Evolutionary conservation across 2,888 invertebrate species (phyloP), one percentile per base, ranked within the genome.

Genomic region (Tuta absoluta): DNA sequence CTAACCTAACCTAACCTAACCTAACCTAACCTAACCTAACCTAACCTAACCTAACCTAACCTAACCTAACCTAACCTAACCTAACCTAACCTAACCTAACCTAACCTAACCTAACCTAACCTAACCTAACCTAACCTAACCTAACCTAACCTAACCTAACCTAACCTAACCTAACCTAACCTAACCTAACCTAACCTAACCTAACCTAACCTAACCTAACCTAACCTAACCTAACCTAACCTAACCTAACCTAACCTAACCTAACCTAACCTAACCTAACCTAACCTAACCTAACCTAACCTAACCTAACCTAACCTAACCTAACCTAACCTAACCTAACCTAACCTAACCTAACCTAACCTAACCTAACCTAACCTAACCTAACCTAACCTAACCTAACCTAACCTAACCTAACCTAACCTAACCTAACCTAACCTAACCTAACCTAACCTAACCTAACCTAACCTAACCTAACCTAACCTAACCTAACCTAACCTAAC

Each of bases 1-100:
- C 60, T 60, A 60, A 60, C 60, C 60, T 60, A 60, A 60, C 60
- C 60, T 60, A 60, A 60, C 60, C 60, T 60, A 60, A 60, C 60
- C 60, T 60, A 60, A 60, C 60, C 60, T 60, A 60, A 60, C 60
- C 60, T 60, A 60, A 60, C 60, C 60, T 60, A 60, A 60, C 60
- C 60, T 60, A 60, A 60, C 60, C 60, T 60, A 60, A 60, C 60
- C 60, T 60, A 60, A 60, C 60, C 60, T 60, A 60, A 60, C 60
- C n/a, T 60, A 60, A 60, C 60, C 60, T 60, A 60, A 60, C 60
- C 60, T 60, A 60, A 60, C 60, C 60, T 60, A 48, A 48, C 48
- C 48, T 48, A 48, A 48, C 48, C 48, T 60, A 60, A 60, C 60
- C 60, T 60, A 58, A 60, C 60, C 60, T 60, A 60, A 60, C 60